phyloP scores from a whole-genome alignment of 2,888 invertebrate species.

The Drosophila villosipedis region DNA sequence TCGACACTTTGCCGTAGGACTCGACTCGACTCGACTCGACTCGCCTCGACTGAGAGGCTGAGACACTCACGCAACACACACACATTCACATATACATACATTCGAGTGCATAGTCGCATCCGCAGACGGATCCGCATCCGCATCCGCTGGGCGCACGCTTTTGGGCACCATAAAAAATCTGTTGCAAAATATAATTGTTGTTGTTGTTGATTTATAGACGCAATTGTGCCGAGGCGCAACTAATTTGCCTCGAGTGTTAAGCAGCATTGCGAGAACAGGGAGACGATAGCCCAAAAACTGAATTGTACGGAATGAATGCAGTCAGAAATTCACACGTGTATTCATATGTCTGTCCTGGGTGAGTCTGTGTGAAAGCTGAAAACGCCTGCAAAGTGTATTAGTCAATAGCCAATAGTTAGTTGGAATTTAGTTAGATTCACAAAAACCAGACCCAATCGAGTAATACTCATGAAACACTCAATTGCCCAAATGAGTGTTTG shows the following conservation, averaged over 20 bases:
- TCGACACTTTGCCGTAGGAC: slow-evolving; percentile 13
- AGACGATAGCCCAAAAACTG: not conserved
- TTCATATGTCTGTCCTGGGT: not conserved
- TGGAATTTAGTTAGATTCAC: not conserved
- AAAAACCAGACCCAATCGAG: not conserved
- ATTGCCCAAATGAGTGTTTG: not conserved
- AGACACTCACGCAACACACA: not conserved
- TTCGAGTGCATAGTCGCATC: slow-evolving; percentile 17
- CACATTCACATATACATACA: not conserved
- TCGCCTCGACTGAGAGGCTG: slow-evolving; percentile 4
- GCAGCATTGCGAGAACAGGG: slow-evolving; percentile 56
- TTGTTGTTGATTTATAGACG: slow-evolving; percentile 66
- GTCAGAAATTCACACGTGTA: not conserved
- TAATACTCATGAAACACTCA: not conserved
- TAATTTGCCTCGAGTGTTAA: slow-evolving; percentile 75
- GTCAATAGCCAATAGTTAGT: not conserved
- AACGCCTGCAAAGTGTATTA: not conserved
- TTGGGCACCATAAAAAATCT: slow-evolving; percentile 69
- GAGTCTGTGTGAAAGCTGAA: not conserved
- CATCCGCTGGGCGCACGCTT: slow-evolving; percentile 52
- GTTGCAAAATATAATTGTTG: slow-evolving; percentile 50
- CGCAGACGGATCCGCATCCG: slow-evolving; percentile 20
- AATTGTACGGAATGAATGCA: not conserved
- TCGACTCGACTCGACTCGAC: not conserved
- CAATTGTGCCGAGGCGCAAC: slow-evolving; percentile 70